Evolutionary conservation across 2,113 vertebrate genomes (phyloP).

Genomic region (Chrysochloris asiatica): DNA sequence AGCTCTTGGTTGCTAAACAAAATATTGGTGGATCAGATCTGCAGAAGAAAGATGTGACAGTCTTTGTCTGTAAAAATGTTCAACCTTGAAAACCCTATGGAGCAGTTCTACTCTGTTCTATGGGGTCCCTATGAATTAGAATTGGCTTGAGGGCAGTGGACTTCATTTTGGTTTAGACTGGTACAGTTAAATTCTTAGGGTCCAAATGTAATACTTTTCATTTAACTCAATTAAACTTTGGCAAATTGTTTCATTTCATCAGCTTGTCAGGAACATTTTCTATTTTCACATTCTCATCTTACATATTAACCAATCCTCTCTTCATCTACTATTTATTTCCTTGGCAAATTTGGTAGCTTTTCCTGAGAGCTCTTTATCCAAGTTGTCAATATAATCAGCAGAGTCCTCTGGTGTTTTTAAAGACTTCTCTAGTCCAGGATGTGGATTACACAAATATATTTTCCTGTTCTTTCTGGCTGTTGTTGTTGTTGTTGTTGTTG

Average conservation of each 20-base stretch:
- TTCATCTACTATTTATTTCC: background rate
- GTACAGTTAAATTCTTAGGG: background rate
- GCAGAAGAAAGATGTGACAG: too few relatives aligned
- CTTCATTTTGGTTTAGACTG: background rate
- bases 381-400: constrained; percentile 75
- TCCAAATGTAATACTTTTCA: background rate
- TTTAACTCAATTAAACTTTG: constrained; percentile 52
- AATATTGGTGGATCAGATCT: too few relatives aligned
- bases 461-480: constrained; percentile 72
- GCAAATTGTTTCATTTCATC: constrained; percentile 46
- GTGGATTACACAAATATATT: constrained; percentile 76
- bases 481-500: too few relatives aligned
- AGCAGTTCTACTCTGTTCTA: background rate
- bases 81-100: background rate
- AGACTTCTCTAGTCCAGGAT: constrained; percentile 74
- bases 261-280: constrained; percentile 47
- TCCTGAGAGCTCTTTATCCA: constrained; percentile 49
- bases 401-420: constrained; percentile 71
- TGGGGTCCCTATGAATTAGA: background rate
- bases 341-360: background rate
- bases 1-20: background rate
- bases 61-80: background rate
- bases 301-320: background rate
- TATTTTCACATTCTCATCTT: constrained; percentile 38
- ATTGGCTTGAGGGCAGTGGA: too few relatives aligned